Evolutionary conservation across 2,888 invertebrate genomes (phyloP).

Genomic region (Ceramica pisi): DNA sequence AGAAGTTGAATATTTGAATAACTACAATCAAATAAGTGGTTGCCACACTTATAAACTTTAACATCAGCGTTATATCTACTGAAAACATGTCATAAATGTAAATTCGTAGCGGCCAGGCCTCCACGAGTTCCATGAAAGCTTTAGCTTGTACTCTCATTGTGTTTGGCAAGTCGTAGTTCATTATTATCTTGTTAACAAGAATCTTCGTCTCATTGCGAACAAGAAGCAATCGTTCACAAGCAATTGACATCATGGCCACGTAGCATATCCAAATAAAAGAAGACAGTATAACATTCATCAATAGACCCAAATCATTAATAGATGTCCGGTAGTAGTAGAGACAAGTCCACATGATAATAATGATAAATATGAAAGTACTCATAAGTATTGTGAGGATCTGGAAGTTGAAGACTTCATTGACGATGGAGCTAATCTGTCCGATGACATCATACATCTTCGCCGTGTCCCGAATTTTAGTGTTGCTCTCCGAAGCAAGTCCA

Average conservation of each 20-base stretch:
- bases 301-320: slow-evolving; percentile 58
- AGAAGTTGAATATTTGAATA: slow-evolving; percentile 80
- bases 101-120: slow-evolving; percentile 77
- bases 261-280: slow-evolving; percentile 67
- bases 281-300: slow-evolving; percentile 67
- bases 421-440: slow-evolving; percentile 72
- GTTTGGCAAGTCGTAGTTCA: slow-evolving; percentile 79
- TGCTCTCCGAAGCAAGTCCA: slow-evolving; percentile 67
- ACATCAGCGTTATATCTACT: slow-evolving; percentile 80
- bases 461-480: slow-evolving; percentile 75
- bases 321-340: slow-evolving; percentile 71
- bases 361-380: slow-evolving; percentile 76
- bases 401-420: slow-evolving; percentile 78
- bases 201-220: slow-evolving; percentile 74
- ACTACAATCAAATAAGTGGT: slow-evolving; percentile 83
- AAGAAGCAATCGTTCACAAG: slow-evolving; percentile 75
- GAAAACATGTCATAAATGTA: slow-evolving; percentile 81
- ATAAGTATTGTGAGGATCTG: slow-evolving; percentile 80
- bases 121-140: slow-evolving; percentile 79
- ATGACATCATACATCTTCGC: slow-evolving; percentile 75
- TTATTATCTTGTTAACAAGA: slow-evolving; percentile 79
- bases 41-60: slow-evolving; percentile 82
- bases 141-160: slow-evolving; percentile 79
- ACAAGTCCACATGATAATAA: slow-evolving; percentile 77
- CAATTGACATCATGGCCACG: slow-evolving; percentile 74